Percentiles rank a stretch among this genome's conserved stretches.
These are phyloP conservation scores for Sebastes cheni DNA, from an alignment of 2,797 vertebrate genomes.

Conservation along the genomic window DNA sequence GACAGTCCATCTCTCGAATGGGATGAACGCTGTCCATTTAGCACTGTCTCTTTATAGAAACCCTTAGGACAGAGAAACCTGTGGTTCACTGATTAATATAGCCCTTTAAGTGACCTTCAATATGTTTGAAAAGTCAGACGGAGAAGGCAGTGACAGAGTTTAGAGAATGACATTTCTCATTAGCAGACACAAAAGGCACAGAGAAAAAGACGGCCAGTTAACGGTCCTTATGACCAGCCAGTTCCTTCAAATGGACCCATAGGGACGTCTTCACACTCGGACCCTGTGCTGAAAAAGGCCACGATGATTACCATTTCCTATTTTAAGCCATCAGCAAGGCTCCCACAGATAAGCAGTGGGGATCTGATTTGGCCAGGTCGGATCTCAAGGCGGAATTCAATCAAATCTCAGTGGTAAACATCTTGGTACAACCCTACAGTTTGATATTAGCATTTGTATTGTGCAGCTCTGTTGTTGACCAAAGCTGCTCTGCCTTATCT, in stretches of 20 bases:
- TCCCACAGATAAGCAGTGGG: conserved; percentile 56
- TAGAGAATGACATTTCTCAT: conserved; percentile 20
- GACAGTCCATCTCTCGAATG: background rate
- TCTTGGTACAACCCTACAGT: conserved; percentile 48
- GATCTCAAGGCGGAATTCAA: conserved; percentile 48
- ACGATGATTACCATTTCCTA: conserved; percentile 49
- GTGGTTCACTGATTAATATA: conserved; percentile 6
- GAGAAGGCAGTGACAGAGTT: background rate
- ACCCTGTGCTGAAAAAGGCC: conserved; percentile 17
- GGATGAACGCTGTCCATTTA: background rate
- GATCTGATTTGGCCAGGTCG: conserved; percentile 50
- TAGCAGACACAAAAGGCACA: conserved; percentile 14
- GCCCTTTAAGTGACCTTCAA: conserved; percentile 1
- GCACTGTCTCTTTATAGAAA: background rate
- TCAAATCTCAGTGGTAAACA: conserved; percentile 60
- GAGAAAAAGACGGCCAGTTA: conserved; percentile 12
- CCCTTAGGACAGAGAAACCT: background rate
- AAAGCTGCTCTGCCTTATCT: conserved; percentile 68
- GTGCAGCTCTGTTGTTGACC: conserved; percentile 57
- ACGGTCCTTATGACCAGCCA: background rate
- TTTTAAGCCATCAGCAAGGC: conserved; percentile 52
- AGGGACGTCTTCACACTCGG: conserved; percentile 28
- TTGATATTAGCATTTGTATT: conserved; percentile 72
- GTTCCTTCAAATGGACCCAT: conserved; percentile 16
- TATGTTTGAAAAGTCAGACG: conserved; percentile 4